Conservation (phyloP, 2,113 vertebrate genomes). For the Centrocercus urophasianus region DNA sequence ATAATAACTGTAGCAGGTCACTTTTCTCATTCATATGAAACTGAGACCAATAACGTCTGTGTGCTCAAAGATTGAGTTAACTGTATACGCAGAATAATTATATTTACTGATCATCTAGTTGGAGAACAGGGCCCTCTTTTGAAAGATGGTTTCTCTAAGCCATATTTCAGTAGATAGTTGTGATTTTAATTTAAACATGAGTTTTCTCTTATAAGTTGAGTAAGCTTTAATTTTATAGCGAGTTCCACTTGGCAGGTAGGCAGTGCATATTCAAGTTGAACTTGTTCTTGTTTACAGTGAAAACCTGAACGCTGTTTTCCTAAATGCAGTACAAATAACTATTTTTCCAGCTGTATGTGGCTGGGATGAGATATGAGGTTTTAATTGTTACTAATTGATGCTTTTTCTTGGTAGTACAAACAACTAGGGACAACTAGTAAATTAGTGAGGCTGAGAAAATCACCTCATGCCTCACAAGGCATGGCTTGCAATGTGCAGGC, state of each 20-base stretch:
- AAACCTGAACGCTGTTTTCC: constrained; percentile 21
- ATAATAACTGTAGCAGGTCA: neutral
- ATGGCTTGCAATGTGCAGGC: neutral
- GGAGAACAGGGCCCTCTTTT: neutral
- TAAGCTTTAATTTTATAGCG: neutral
- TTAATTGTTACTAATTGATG: constrained; percentile 68
- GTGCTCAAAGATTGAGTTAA: neutral
- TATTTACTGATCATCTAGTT: neutral
- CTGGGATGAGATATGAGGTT: constrained; percentile 20
- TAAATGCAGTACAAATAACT: constrained; percentile 41
- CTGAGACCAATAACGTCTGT: neutral
- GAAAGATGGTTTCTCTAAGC: neutral
- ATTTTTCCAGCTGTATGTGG: neutral
- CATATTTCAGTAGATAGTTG: neutral
- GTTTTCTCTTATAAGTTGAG: constrained; percentile 14
- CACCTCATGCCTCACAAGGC: constrained; percentile 33
- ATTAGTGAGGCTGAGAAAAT: constrained; percentile 16
- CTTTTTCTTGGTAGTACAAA: constrained; percentile 54
- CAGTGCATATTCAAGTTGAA: neutral
- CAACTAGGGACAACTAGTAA: constrained; percentile 49
- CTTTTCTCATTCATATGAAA: neutral
- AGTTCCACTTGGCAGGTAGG: neutral
- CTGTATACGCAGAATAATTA: neutral
- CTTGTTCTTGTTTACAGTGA: constrained; percentile 49
- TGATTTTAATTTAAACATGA: neutral